A percentile compares a stretch with the other conserved stretches of the same genome.
Evolutionary conservation across 2,113 vertebrate genomes (phyloP).

Genomic region (Tenebrosternarchus preto): DNA sequence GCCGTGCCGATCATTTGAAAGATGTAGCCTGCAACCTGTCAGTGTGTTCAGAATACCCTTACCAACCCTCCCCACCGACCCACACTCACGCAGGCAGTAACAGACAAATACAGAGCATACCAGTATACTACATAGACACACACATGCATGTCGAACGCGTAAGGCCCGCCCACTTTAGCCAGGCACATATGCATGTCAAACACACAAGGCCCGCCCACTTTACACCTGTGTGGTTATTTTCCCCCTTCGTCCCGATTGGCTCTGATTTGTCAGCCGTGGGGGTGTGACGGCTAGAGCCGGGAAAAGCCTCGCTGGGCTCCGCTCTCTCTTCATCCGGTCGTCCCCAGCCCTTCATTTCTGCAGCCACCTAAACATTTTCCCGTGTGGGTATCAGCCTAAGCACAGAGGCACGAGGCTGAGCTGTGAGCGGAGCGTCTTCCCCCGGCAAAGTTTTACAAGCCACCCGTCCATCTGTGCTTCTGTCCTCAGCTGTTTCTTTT

Average conservation of each 20-base stretch:
- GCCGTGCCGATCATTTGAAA: slow-evolving; percentile 53
- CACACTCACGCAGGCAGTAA: not conserved
- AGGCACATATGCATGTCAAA: not conserved
- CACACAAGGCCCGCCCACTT: not conserved
- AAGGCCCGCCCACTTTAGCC: not conserved
- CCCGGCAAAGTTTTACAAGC: too few relatives aligned
- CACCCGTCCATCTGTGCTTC: not conserved
- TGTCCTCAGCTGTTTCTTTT: not conserved
- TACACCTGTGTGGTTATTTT: not conserved
- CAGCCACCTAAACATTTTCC: not conserved
- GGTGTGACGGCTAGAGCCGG: not conserved
- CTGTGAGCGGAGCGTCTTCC: not conserved
- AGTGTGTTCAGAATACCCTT: slow-evolving; percentile 38
- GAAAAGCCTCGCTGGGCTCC: not conserved
- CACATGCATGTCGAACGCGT: not conserved
- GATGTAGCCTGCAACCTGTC: slow-evolving; percentile 53
- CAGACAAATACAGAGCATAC: not conserved
- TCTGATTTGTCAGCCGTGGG: not conserved
- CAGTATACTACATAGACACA: too few relatives aligned
- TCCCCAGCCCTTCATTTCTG: not conserved
- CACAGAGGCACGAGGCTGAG: not conserved
- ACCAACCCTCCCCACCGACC: slow-evolving; percentile 6
- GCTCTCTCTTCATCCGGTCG: not conserved
- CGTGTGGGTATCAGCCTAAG: not conserved
- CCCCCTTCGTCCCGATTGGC: not conserved